Base-by-base conservation (phyloP, 2,113 vertebrate genomes). In the Ahaetulla prasina region DNA sequence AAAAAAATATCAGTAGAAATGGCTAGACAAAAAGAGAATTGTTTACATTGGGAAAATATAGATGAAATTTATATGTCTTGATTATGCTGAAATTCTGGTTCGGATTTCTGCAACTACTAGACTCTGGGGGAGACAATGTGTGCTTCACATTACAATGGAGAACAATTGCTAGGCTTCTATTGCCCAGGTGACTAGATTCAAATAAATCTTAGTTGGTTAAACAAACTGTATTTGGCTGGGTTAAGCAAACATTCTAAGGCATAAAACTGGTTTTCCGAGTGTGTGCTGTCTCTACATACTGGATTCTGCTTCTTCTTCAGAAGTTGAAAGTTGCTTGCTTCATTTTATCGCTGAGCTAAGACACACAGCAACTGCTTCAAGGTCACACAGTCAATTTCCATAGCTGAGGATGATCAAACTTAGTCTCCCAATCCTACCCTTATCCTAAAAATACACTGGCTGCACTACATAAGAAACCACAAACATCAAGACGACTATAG, bases 21-120 rank as follows among this genome's bases (percentile, higher is more conserved):
- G 39, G 53, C 80, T 57, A 60, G 25, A 85, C 39, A 92, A 43
- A 85, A 60, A 89, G 85, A 95, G 94, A 93, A 95, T 5, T 92
- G 95, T 91, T 45, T 90, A 93, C 91, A 84, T 89, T 96, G 92
- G 91, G 90, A 94, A 91, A 22, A 45, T 63, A 85, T 94, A 96
- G 91, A 94, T 27, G 39, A 63, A 30, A 54, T 88, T n/a, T 50
- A 43, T 89, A 16, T 84, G 4, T 54, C 35, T 39, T 47, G 63
- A 55, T 45, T 45, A 52, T 55, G 23, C 43, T 49, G 52, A 57
- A 22, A 14, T 68, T 74, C 8, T 91, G 8, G 47, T 30, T 47
- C 11, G n/a, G 30, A 35, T 39, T 43, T 30, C 39, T 60, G 35
- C 8, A 55, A 27, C 25, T 91, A n/a, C 30, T 18, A 8, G 30